Conservation (phyloP, 1,140 invertebrate species). For the Limonius californicus region DNA sequence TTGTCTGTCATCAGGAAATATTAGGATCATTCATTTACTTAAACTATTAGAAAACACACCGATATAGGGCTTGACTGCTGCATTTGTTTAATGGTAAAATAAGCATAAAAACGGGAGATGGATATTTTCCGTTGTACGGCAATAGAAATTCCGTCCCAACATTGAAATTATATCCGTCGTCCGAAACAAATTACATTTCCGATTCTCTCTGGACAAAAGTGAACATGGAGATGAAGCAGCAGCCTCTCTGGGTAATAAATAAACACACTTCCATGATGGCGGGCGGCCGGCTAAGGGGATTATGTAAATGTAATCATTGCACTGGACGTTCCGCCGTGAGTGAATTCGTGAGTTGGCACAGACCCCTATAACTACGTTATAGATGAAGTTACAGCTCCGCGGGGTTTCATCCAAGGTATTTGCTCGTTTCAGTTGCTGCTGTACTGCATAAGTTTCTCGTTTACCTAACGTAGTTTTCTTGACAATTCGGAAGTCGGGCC, state of each 20-base stretch:
- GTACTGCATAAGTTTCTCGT: conserved; percentile 13
- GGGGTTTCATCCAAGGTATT: conserved; percentile 13
- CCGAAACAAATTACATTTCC: conserved; percentile 7
- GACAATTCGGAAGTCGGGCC: neutral
- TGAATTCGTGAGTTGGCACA: conserved; percentile 27
- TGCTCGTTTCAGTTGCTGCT: conserved; percentile 2
- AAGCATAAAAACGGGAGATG: too few species aligned
- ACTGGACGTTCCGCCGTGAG: conserved; percentile 29
- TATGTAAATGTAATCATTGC: conserved; percentile 42
- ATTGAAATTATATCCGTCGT: conserved; percentile 8
- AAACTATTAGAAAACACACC: too few species aligned
- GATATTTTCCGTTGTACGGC: too few species aligned
- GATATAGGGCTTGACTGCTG: too few species aligned
- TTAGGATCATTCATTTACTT: too few species aligned
- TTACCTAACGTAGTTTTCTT: conserved; percentile 14
- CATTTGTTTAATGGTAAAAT: too few species aligned
- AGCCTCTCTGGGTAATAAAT: conserved; percentile 34
- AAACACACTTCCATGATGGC: conserved; percentile 38
- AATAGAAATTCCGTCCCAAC: neutral
- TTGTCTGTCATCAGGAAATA: too few species aligned
- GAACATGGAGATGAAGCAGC: conserved; percentile 27
- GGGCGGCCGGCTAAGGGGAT: conserved; percentile 33
- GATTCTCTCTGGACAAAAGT: conserved; percentile 14
- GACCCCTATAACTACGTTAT: conserved; percentile 31
- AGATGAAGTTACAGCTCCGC: conserved; percentile 20